phyloP scores from a whole-genome alignment of 2,888 invertebrate genomes.

The Penaeus monodon region DNA sequence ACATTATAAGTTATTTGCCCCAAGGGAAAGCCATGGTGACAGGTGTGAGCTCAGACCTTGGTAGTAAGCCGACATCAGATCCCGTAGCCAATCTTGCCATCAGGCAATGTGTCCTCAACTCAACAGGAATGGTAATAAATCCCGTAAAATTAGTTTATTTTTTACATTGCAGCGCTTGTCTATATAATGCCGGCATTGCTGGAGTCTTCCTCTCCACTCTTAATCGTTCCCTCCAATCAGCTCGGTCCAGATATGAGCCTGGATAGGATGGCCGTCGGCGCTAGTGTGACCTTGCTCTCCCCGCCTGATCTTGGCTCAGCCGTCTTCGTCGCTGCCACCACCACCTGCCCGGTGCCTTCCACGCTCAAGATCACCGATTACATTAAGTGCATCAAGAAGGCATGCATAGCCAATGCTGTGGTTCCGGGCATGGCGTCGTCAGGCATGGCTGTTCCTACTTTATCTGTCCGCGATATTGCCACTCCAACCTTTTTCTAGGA shows the following conservation, averaged over 20 bases:
- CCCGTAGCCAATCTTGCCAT: slow-evolving; percentile 24
- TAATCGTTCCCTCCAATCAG: not conserved
- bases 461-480: too few species aligned
- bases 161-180: too few species aligned
- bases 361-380: slow-evolving; percentile 16
- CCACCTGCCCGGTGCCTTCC: slow-evolving; percentile 36
- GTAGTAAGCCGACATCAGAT: slow-evolving; percentile 22
- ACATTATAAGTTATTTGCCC: too few species aligned
- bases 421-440: not conserved
- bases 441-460: too few species aligned
- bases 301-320: slow-evolving; percentile 22
- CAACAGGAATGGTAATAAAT: slow-evolving; percentile 26
- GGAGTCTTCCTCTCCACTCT: not conserved
- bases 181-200: too few species aligned
- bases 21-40: slow-evolving; percentile 30
- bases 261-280: slow-evolving; percentile 18
- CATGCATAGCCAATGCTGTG: slow-evolving; percentile 25
- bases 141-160: not conserved
- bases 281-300: slow-evolving; percentile 17
- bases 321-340: slow-evolving; percentile 12
- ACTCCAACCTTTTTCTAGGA: too few species aligned
- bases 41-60: not conserved
- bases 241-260: slow-evolving; percentile 10
- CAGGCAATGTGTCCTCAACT: slow-evolving; percentile 23
- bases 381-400: slow-evolving; percentile 42